phyloP scores from a whole-genome alignment of 2,888 invertebrate genomes.

The Drosophila nigritarsus region DNA sequence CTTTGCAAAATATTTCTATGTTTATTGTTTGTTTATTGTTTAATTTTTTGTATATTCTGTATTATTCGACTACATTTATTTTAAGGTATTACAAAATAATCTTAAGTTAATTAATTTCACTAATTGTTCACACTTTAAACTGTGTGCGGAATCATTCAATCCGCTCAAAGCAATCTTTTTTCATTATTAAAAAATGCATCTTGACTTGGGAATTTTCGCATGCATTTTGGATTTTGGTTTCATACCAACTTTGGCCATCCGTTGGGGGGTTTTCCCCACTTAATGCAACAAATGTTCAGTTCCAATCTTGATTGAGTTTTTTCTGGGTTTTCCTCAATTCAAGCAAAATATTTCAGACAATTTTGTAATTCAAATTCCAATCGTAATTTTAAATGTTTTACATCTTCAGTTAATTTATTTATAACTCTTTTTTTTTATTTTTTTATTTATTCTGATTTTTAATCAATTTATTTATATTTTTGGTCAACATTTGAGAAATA shows the following conservation, averaged over 20 bases:
- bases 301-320: not conserved
- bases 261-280: too few species aligned
- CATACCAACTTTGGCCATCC: not conserved
- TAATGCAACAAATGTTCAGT: too few species aligned
- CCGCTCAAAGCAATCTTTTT: not conserved
- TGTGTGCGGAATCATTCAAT: not conserved
- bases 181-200: not conserved
- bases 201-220: not conserved
- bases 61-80: not conserved
- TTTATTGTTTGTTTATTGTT: too few species aligned
- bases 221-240: not conserved
- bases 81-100: not conserved
- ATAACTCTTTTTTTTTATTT: too few species aligned
- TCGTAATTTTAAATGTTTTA: not conserved
- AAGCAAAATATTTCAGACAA: not conserved
- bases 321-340: not conserved
- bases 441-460: not conserved
- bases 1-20: not conserved
- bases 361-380: not conserved
- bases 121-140: not conserved
- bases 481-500: not conserved
- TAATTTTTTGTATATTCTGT: too few species aligned
- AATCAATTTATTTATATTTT: not conserved
- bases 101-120: not conserved
- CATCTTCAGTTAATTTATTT: not conserved